Conservation (phyloP, 1,140 invertebrate genomes). For the Plodia interpunctella region DNA sequence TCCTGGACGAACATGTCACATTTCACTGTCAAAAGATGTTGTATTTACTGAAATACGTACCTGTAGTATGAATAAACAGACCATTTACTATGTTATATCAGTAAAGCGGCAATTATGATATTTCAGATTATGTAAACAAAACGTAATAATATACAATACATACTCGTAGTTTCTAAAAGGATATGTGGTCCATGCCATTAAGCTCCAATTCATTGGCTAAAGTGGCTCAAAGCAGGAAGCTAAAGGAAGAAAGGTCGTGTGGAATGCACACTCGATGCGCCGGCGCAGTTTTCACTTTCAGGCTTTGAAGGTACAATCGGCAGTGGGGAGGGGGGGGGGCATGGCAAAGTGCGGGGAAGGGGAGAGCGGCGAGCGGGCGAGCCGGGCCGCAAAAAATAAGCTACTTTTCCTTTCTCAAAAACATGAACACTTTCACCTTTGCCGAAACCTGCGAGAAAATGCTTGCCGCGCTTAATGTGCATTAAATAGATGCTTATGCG, state of each 20-base stretch:
- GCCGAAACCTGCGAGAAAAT: constrained; percentile 48
- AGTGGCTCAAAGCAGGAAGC: neutral
- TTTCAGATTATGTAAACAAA: too few species aligned
- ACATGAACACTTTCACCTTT: constrained; percentile 64
- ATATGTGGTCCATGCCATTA: too few species aligned
- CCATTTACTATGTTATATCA: too few species aligned
- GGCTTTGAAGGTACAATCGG: too few species aligned
- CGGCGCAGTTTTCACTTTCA: constrained; percentile 56
- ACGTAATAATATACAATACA: too few species aligned
- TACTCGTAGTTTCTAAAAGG: too few species aligned
- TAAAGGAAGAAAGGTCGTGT: neutral
- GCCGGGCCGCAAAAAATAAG: constrained; percentile 60
- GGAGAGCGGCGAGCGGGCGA: constrained; percentile 17
- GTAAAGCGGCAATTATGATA: too few species aligned
- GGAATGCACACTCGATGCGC: neutral
- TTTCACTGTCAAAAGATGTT: too few species aligned
- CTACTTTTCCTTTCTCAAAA: constrained; percentile 74
- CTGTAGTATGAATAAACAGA: too few species aligned
- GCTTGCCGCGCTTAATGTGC: constrained; percentile 16
- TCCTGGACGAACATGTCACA: too few species aligned
- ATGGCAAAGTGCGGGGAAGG: constrained; percentile 13
- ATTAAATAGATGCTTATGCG: constrained; percentile 18
- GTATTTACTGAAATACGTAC: too few species aligned
- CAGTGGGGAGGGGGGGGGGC: neutral
- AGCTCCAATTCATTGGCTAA: too few species aligned